Evolutionary conservation across 2,113 vertebrate genomes (phyloP), one percentile per base, ranked within the genome.

Genomic region (Antidorcas marsupialis): DNA sequence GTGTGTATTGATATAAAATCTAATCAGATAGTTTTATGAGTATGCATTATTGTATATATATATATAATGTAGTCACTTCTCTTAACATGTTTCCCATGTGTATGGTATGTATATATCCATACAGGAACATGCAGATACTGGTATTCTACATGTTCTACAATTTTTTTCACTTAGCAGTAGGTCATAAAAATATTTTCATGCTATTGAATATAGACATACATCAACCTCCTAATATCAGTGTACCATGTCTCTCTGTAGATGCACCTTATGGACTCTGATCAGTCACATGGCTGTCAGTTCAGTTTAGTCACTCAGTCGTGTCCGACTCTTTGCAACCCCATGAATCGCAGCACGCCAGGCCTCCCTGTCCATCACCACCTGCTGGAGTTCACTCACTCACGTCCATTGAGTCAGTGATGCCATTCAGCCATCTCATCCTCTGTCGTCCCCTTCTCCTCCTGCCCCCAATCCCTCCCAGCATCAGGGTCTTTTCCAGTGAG

Each of bases 21-120:
- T 94, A 78, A 39, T 59, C 10, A 59, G 33, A 36, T 43, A 52
- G 15, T 52, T 92, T 88, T n/a, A 25, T 64, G 62, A 78, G 10
- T 85, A 10, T 87, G n/a, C n/a, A 47, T 81, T 83, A 88, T 78
- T 91, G 13, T 76, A 2, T 88, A 8, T 74, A 19, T 78, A 87
- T 78, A 87, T 85, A 81, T 45, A 88, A 33, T 96, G n/a, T 21
- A 97, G 23, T 84, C 23, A 87, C 83, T 62, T 86, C 57, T 90
- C 62, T 96, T 11, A 78, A 45, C 55, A 27, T 95, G 14, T 90
- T 88, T 90, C 91, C 91, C n/a, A 47, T 14, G 5, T 59, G 2
- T 88, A 33, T 81, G 8, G 30, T 47, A 33, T 59, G 6, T 71
- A 55, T 14, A 55, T n/a, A 64, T 4, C 52, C 36, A 59, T 59